Percentiles rank a stretch among this genome's conserved stretches.
Conservation (phyloP, 1,140 invertebrate genomes). For the Heterodera carotae region DNA sequence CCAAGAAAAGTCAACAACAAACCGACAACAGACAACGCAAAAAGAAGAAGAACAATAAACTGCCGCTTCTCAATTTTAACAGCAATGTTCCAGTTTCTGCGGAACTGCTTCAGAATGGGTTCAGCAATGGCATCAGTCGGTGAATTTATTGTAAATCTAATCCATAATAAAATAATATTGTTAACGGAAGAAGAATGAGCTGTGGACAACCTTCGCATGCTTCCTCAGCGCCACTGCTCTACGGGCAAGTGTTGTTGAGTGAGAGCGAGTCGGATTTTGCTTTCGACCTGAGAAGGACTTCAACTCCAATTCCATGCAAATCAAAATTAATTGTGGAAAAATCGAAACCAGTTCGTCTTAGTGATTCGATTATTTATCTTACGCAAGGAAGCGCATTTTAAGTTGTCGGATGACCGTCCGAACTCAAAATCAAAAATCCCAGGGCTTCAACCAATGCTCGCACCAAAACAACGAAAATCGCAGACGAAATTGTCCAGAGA, state of each 20-base stretch:
- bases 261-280: background rate
- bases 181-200: background rate
- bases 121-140: background rate
- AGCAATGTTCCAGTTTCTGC: slow-evolving; percentile 7
- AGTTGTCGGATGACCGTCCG: background rate
- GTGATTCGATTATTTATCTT: background rate
- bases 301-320: background rate
- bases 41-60: slow-evolving; percentile 26
- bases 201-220: background rate
- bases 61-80: slow-evolving; percentile 22
- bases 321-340: slow-evolving; percentile 12
- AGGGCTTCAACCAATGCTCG: background rate
- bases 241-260: background rate
- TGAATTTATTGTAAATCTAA: background rate
- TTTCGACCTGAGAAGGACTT: background rate
- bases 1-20: background rate
- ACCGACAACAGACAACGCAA: slow-evolving; percentile 25
- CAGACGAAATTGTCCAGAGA: background rate
- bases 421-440: background rate
- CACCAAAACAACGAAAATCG: background rate
- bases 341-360: background rate
- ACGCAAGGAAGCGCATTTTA: background rate
- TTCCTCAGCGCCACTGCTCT: background rate
- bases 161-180: background rate
- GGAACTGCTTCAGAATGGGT: slow-evolving; percentile 9